These are phyloP conservation scores for Aphelocoma californica DNA, from an alignment of 2,797 vertebrate genomes.

Conservation along the genomic window DNA sequence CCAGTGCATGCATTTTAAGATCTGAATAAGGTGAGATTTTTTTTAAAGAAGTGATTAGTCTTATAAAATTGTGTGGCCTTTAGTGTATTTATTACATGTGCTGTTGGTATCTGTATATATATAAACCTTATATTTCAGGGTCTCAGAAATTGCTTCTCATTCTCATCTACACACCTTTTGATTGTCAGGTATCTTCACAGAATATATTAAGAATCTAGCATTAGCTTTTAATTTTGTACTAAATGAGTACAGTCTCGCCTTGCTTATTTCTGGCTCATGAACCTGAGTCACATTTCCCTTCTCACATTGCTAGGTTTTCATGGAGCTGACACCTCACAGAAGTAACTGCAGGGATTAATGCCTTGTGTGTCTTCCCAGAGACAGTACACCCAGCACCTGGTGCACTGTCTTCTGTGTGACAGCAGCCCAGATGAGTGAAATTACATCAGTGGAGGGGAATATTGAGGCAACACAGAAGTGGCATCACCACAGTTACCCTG, in stretches of 20 bases:
- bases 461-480: not conserved
- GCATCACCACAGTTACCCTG: fast-evolving
- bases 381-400: not conserved
- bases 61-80: not conserved
- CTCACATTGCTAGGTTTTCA: not conserved
- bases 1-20: not conserved
- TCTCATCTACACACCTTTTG: not conserved
- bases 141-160: not conserved
- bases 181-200: not conserved
- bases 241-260: not conserved
- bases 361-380: not conserved
- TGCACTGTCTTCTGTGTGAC: not conserved
- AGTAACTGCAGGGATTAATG: not conserved
- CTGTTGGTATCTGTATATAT: not conserved
- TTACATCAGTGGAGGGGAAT: not conserved
- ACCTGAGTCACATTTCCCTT: not conserved
- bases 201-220: not conserved
- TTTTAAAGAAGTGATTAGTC: not conserved
- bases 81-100: not conserved
- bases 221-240: not conserved
- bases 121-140: not conserved
- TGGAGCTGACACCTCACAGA: not conserved
- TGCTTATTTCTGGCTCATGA: not conserved
- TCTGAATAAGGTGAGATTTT: not conserved
- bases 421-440: not conserved